Conservation (phyloP, 1,140 invertebrate species). For the Sarcophaga bullata region DNA sequence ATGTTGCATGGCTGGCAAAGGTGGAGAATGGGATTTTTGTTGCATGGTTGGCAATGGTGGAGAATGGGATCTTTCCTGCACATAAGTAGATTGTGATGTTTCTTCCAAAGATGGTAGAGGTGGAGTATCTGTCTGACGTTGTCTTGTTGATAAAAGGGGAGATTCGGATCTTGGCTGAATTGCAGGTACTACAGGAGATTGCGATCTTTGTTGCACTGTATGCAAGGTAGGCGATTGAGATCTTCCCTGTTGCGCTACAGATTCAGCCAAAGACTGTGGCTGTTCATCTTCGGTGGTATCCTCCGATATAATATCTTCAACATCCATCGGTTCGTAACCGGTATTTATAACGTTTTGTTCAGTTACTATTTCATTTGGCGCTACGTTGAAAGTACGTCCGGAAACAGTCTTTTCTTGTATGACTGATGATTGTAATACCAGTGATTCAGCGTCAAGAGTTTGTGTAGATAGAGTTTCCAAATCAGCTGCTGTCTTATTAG, state of each 20-base stretch:
- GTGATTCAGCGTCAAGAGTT: too few species aligned
- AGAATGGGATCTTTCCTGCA: neutral
- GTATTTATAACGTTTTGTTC: constrained; percentile 6
- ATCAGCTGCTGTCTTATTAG: neutral
- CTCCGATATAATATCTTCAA: constrained; percentile 44
- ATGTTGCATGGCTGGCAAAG: neutral
- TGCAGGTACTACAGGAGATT: neutral
- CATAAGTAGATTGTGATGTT: neutral
- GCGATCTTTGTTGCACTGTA: neutral
- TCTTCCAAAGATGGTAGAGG: neutral
- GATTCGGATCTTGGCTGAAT: constrained; percentile 41
- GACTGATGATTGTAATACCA: too few species aligned
- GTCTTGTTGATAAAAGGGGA: neutral
- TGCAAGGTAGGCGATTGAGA: too few species aligned
- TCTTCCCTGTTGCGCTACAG: too few species aligned
- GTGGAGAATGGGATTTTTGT: neutral
- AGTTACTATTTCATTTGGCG: neutral
- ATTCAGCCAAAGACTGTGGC: neutral
- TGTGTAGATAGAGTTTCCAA: too few species aligned
- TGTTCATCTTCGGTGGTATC: constrained; percentile 42
- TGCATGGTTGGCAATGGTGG: neutral
- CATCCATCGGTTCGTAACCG: constrained; percentile 53
- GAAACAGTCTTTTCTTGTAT: neutral
- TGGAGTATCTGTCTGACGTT: neutral
- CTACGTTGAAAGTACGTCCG: constrained; percentile 30